Evolutionary conservation across 2,888 invertebrate species (phyloP), one percentile per base, ranked within the genome.

Genomic region (Eugnorisma glareosa): DNA sequence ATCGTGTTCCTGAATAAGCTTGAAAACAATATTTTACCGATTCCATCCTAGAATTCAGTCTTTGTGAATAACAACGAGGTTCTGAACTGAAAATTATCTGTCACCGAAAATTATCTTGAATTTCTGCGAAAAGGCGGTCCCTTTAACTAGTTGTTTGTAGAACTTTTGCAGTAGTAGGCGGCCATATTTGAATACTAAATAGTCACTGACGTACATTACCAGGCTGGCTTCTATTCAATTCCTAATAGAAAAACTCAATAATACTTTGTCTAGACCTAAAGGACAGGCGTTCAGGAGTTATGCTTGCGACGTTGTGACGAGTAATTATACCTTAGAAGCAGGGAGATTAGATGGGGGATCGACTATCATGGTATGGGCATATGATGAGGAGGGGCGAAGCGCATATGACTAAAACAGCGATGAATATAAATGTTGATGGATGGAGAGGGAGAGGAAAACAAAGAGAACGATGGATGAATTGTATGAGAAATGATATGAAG

Each of bases 41-140:
- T 40, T 31, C 40, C 15, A 28, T 8, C 2, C 13, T 28, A 59
- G n/a, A 10, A 13, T 28, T 37, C 15, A 66, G 2, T 37, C 11
- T 18, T 67, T 48, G 51, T 77, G 31, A 77, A 78, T 68, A 78
- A 35, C 28, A 69, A 67, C 4, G 40, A 24, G 24, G 28, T 70
- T 70, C 18, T 15, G 24, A 69, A 51, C 45, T 31, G 24, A 45
- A 67, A 28, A 70, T 48, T 37, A 51, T 40, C 35, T 54, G 18
- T 51, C 45, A 71, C 66, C 51, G 24, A 28, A 18, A 67, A 40
- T 35, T 63, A 54, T n/a, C 18, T 54, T 40, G 18, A 63, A 54
- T 51, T 48, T 63, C 43, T 54, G n/a, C n/a, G 51, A 67, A 51
- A 43, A 31, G 21, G 28, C n/a, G n/a, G n/a, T n/a, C n/a, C 37